Conservation (phyloP, 2,888 invertebrate species). For the Cheilosia impressa region DNA sequence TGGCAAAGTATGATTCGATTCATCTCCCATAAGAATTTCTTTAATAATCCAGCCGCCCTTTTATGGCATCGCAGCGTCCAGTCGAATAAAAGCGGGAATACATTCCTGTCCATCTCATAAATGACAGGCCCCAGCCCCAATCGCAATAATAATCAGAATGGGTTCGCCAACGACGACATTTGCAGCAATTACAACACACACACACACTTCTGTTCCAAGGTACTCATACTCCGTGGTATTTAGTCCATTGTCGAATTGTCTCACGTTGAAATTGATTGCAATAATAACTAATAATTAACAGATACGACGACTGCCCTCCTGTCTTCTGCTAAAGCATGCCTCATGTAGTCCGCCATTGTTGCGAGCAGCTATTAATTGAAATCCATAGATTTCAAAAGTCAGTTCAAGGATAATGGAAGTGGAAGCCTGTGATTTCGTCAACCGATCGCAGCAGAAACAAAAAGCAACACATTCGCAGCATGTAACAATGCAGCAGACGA, state of each 20-base stretch:
- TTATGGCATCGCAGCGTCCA: neutral
- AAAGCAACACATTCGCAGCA: conserved; percentile 37
- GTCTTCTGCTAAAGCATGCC: neutral
- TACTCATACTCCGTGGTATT: conserved; percentile 12
- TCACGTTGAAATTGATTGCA: conserved; percentile 71
- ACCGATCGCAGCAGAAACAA: conserved; percentile 17
- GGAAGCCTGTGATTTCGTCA: conserved; percentile 41
- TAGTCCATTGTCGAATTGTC: conserved; percentile 53
- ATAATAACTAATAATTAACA: conserved; percentile 72
- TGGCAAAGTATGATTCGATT: conserved; percentile 28
- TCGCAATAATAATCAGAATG: conserved; percentile 28
- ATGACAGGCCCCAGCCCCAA: conserved; percentile 26
- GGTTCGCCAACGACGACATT: conserved; percentile 25
- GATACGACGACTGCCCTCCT: conserved; percentile 12
- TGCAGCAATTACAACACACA: conserved; percentile 25
- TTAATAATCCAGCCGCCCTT: conserved; percentile 28
- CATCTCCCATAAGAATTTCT: conserved; percentile 18
- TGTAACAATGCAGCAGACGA: conserved; percentile 40
- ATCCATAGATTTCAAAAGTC: conserved; percentile 55
- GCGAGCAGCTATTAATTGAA: conserved; percentile 53
- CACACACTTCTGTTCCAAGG: neutral
- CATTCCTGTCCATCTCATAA: conserved; percentile 32
- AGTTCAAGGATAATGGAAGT: conserved; percentile 54
- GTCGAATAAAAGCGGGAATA: conserved; percentile 37
- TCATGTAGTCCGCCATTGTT: conserved; percentile 14